A percentile compares a stretch with the other conserved stretches of the same genome.
Evolutionary conservation across 2,888 invertebrate genomes (phyloP).

Genomic region (Archaeoteleia sp.): DNA sequence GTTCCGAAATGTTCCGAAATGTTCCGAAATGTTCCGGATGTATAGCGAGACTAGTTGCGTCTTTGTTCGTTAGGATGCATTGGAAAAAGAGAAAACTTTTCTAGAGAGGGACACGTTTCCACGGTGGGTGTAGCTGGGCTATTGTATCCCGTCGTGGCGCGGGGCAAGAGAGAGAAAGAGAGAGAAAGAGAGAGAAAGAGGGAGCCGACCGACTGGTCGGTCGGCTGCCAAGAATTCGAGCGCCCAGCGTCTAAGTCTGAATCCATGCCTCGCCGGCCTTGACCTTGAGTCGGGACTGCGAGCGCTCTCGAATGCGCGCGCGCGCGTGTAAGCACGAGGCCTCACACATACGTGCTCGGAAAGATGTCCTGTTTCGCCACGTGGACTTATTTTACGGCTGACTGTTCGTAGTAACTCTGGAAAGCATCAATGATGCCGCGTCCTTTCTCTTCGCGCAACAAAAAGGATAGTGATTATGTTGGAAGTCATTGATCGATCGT

Average conservation of each 20-base stretch:
- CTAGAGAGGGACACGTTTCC: no score
- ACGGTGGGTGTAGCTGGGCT: no score
- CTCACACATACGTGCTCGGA: background rate
- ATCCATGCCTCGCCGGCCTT: constrained; percentile 44
- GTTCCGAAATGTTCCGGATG: no score
- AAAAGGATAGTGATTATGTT: no score
- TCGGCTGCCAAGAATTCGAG: constrained; percentile 43
- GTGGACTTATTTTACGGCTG: constrained; percentile 39
- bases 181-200: background rate
- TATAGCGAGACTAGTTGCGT: no score
- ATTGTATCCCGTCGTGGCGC: no score
- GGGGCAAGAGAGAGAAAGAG: no score
- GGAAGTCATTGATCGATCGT: no score
- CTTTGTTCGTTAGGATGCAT: no score
- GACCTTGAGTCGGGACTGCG: constrained; percentile 45
- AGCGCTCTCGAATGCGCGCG: constrained; percentile 11
- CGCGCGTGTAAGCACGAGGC: background rate
- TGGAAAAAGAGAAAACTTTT: no score
- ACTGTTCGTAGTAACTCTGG: constrained; percentile 19
- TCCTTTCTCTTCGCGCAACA: no score
- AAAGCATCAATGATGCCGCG: constrained; percentile 33
- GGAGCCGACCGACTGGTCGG: constrained; percentile 34
- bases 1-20: no score
- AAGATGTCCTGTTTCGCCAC: constrained; percentile 32
- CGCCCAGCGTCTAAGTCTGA: constrained; percentile 45